Evolutionary conservation across 2,888 invertebrate genomes (phyloP).

Genomic region (Trissoscelio sp.): DNA sequence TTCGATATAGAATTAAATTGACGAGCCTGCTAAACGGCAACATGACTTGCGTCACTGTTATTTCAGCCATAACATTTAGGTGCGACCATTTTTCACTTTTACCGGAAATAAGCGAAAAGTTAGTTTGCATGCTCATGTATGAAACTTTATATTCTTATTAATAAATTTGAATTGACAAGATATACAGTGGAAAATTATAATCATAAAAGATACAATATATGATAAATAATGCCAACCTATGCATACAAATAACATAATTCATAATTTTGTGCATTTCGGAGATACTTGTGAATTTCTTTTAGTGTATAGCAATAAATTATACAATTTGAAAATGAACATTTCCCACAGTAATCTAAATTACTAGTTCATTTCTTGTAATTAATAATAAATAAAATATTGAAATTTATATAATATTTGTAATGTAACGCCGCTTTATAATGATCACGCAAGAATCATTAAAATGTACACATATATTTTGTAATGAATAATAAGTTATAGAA

Average conservation of each 20-base stretch:
- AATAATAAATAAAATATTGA: neutral
- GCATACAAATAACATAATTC: no score
- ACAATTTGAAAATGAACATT: no score
- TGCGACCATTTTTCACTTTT: slow-evolving; percentile 46
- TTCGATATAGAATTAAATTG: neutral
- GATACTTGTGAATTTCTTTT: no score
- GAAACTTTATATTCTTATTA: neutral
- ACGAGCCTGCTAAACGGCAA: slow-evolving; percentile 49
- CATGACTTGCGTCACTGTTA: slow-evolving; percentile 44
- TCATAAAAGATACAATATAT: neutral
- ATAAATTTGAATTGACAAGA: neutral
- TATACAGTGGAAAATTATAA: neutral
- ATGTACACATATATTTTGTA: neutral
- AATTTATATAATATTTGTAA: neutral
- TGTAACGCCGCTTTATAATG: neutral
- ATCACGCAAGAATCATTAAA: neutral
- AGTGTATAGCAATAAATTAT: no score
- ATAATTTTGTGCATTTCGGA: no score
- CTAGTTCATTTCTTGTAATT: neutral
- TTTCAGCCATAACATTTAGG: slow-evolving; percentile 29
- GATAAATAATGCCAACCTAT: neutral
- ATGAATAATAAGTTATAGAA: neutral
- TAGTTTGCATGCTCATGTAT: neutral
- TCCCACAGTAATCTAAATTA: neutral
- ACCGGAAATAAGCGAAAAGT: slow-evolving; percentile 27